A percentile compares a stretch with the other conserved stretches of the same genome.
Evolutionary conservation across 2,888 invertebrate species (phyloP).

Genomic region (Allophyes oxyacanthae): DNA sequence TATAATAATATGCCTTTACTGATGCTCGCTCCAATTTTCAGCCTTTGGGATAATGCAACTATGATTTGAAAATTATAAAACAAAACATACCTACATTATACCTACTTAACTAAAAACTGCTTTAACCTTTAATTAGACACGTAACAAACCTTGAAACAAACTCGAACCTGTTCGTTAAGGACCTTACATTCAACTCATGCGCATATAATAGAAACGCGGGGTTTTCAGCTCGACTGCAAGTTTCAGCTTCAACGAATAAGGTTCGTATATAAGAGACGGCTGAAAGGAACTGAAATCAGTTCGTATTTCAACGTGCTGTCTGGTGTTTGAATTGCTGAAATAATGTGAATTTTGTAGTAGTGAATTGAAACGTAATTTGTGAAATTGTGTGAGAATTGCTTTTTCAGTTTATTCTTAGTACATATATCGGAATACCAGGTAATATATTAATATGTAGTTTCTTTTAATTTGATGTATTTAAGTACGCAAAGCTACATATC

Average conservation of each 20-base stretch:
- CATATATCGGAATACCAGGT: no score
- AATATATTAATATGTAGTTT: no score
- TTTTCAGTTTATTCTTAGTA: not conserved
- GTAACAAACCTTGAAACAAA: conserved; percentile 27
- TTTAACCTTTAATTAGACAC: conserved; percentile 21
- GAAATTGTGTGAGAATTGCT: not conserved
- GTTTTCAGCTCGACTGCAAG: conserved; percentile 69
- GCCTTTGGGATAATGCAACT: no score
- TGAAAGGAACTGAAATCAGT: conserved; percentile 62
- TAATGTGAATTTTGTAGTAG: conserved; percentile 4
- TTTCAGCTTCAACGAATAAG: conserved; percentile 71
- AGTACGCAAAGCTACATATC: no score
- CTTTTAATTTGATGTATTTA: no score
- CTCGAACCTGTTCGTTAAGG: conserved; percentile 12
- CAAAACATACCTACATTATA: no score
- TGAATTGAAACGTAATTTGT: not conserved
- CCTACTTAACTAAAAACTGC: not conserved
- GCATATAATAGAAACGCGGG: conserved; percentile 62
- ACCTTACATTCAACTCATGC: conserved; percentile 61
- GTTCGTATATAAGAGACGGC: conserved; percentile 66
- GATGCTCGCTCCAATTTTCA: no score
- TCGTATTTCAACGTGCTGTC: conserved; percentile 52
- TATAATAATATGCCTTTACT: no score
- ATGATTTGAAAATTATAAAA: no score
- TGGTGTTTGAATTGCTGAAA: conserved; percentile 29